These are phyloP conservation scores for Zaprionus capensis DNA, from an alignment of 1,140 invertebrate genomes.

Conservation along the genomic window DNA sequence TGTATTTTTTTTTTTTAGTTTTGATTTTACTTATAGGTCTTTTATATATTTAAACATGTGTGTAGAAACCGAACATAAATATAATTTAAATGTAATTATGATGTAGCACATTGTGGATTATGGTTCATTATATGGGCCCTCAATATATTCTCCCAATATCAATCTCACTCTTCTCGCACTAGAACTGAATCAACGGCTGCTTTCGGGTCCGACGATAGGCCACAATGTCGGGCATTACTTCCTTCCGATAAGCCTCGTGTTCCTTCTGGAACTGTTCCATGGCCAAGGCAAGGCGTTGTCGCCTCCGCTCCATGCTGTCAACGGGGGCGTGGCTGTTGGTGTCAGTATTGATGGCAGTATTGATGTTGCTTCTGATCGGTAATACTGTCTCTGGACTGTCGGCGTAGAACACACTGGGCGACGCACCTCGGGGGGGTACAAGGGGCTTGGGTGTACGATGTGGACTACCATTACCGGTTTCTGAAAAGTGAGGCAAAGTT, in stretches of 20 bases:
- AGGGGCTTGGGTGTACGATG: constrained; percentile 39
- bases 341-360: background rate
- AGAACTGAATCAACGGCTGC: constrained; percentile 72
- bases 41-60: constrained; percentile 10
- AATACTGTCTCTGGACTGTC: constrained; percentile 53
- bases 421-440: constrained; percentile 10
- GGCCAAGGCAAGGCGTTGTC: constrained; percentile 11
- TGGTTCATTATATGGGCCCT: constrained; percentile 26
- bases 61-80: constrained; percentile 29
- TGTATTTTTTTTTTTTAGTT: background rate
- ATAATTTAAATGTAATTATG: constrained; percentile 36
- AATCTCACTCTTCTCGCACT: constrained; percentile 19
- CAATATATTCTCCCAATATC: background rate
- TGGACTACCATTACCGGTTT: constrained; percentile 51
- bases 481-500: constrained; percentile 51
- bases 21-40: constrained; percentile 1
- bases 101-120: constrained; percentile 55
- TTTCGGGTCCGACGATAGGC: constrained; percentile 51
- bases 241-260: constrained; percentile 64
- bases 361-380: constrained; percentile 31
- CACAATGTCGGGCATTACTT: constrained; percentile 66
- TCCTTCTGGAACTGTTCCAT: constrained; percentile 50
- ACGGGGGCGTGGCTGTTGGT: background rate
- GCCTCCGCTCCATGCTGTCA: constrained; percentile 30
- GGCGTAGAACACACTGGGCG: constrained; percentile 42